Conservation (phyloP, 2,888 invertebrate genomes). For the Autographa pulchrina region DNA sequence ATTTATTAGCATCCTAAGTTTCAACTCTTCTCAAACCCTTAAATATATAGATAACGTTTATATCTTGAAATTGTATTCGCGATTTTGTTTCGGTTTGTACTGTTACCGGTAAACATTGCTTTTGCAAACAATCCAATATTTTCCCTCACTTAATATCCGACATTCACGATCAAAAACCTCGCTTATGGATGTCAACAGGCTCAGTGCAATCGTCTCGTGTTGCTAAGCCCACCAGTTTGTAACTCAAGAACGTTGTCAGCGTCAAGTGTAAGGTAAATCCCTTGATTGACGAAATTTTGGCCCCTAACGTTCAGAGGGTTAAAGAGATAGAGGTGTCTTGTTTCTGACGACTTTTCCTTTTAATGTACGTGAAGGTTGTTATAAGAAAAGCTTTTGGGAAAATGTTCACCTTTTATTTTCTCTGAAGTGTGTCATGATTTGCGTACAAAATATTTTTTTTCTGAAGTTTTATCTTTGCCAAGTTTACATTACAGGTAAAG, state of each 20-base stretch:
- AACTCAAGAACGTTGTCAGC: constrained; percentile 84
- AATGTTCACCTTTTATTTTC: constrained; percentile 22
- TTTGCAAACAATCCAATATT: constrained; percentile 29
- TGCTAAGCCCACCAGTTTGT: constrained; percentile 82
- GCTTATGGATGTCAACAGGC: constrained; percentile 68
- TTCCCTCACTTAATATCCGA: constrained; percentile 19
- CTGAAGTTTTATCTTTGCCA: background rate
- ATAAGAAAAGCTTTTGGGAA: constrained; percentile 46
- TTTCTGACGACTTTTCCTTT: constrained; percentile 73
- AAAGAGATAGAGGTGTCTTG: constrained; percentile 72
- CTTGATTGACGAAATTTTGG: constrained; percentile 84
- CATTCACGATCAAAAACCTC: constrained; percentile 51
- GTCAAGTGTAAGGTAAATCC: constrained; percentile 85
- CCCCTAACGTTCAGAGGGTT: constrained; percentile 73
- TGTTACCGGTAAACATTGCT: background rate
- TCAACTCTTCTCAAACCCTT: too few relatives aligned
- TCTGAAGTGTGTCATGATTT: constrained; percentile 6
- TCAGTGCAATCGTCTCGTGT: constrained; percentile 79
- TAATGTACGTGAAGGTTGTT: constrained; percentile 65
- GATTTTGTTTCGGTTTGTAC: background rate
- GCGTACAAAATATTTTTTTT: background rate
- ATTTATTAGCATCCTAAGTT: too few relatives aligned
- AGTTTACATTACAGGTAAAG: background rate
- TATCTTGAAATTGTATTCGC: background rate
- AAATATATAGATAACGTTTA: background rate